phyloP scores from a whole-genome alignment of 2,888 invertebrate genomes.

The Luffia ferchaultella region DNA sequence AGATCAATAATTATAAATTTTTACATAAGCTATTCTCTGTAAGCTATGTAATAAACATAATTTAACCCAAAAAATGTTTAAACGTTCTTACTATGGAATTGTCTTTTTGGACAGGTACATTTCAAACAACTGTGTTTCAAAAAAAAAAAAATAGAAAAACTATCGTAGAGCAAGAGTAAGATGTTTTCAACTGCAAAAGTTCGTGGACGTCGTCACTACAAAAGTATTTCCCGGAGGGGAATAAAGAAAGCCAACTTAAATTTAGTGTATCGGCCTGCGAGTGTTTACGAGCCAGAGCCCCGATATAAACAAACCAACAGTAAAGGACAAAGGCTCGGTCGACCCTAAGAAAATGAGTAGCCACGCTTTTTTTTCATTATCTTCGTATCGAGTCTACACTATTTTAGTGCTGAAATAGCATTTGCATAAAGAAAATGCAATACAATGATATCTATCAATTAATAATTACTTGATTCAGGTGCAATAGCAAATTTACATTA shows the following conservation, averaged over 20 bases:
- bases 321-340: constrained; percentile 48
- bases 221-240: constrained; percentile 36
- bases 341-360: constrained; percentile 38
- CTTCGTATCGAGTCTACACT: background rate
- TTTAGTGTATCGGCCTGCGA: constrained; percentile 50
- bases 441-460: background rate
- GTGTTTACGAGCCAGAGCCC: constrained; percentile 54
- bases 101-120: too few species aligned
- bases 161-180: background rate
- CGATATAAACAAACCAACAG: constrained; percentile 55
- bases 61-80: too few species aligned
- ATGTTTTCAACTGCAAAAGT: background rate
- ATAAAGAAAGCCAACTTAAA: constrained; percentile 48
- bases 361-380: constrained; percentile 22
- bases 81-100: too few species aligned
- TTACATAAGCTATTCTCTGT: too few species aligned
- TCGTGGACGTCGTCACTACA: constrained; percentile 14
- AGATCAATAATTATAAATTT: too few species aligned
- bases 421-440: background rate
- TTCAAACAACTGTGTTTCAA: too few species aligned
- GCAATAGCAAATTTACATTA: too few species aligned
- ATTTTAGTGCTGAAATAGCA: background rate
- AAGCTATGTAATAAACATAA: too few species aligned
- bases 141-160: too few species aligned
- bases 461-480: background rate